A percentile compares a stretch with the other conserved stretches of the same genome.
These are phyloP conservation scores for Orchestes rusci DNA, from an alignment of 2,888 invertebrate species.

Conservation along the genomic window DNA sequence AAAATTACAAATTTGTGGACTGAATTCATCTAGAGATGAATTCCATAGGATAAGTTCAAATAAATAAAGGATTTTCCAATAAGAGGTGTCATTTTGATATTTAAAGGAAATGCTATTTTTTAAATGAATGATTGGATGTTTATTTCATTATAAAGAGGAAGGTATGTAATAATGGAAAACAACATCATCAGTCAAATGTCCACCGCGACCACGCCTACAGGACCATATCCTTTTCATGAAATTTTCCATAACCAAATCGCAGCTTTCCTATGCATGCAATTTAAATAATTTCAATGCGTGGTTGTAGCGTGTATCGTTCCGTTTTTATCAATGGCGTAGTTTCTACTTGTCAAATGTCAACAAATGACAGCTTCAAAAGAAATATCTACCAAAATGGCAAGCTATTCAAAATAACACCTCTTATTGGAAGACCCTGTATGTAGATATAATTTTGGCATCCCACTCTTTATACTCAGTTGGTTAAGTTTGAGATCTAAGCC, in stretches of 20 bases:
- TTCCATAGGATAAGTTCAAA: too few species aligned
- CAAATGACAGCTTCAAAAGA: not conserved
- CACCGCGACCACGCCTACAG: not conserved
- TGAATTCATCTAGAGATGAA: too few species aligned
- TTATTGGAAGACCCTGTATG: not conserved
- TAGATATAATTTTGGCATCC: too few species aligned
- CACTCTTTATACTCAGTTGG: too few species aligned
- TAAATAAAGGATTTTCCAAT: too few species aligned
- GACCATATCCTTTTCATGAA: not conserved
- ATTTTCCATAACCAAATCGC: not conserved
- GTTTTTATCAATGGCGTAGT: not conserved
- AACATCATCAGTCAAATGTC: not conserved
- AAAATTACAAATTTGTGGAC: too few species aligned
- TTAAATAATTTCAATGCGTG: not conserved
- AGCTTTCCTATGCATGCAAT: not conserved
- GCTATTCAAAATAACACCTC: not conserved
- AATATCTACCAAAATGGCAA: not conserved
- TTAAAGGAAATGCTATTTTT: not conserved
- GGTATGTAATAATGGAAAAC: not conserved
- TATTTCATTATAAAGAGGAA: not conserved
- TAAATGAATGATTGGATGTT: not conserved
- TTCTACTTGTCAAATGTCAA: not conserved
- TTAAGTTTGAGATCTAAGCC: too few species aligned
- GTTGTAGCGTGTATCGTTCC: not conserved
- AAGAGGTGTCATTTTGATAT: not conserved